Percentiles rank a stretch among this genome's conserved stretches.
Evolutionary conservation across 2,797 vertebrate species (phyloP).

Genomic region (Kryptolebias ocellatus): DNA sequence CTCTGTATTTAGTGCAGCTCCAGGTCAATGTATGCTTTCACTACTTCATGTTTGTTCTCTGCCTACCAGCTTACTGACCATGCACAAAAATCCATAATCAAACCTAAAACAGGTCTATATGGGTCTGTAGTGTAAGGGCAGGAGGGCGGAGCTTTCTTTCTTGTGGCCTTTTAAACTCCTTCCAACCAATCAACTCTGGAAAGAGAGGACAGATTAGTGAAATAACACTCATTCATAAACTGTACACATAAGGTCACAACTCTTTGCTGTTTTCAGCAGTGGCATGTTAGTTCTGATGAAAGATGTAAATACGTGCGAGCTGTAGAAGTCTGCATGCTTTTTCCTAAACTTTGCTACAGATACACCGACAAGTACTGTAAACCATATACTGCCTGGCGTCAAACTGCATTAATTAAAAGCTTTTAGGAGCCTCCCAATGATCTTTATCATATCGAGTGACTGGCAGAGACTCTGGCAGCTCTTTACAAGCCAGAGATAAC

Average conservation of each 20-base stretch:
- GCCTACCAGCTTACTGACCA: no score
- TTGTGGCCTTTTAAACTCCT: no score
- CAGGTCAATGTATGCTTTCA: no score
- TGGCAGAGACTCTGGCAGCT: constrained; percentile 36
- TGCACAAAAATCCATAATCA: no score
- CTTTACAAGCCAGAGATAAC: constrained; percentile 62
- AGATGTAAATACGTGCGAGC: constrained; percentile 36
- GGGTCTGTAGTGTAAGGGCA: no score
- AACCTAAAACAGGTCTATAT: no score
- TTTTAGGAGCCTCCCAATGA: constrained; percentile 48
- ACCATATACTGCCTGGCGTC: constrained; percentile 58
- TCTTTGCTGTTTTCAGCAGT: neutral
- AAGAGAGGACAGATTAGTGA: no score
- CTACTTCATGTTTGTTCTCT: no score
- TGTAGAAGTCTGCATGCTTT: constrained; percentile 14
- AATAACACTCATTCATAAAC: no score
- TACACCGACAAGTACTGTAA: constrained; percentile 28
- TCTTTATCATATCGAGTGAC: constrained; percentile 63
- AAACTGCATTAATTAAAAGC: constrained; percentile 59
- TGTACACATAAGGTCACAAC: neutral
- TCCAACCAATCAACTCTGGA: no score
- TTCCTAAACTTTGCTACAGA: constrained; percentile 1
- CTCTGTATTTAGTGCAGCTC: no score
- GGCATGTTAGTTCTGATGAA: neutral
- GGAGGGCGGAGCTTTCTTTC: no score